These are phyloP conservation scores for Ictidomys tridecemlineatus DNA, from an alignment of 2,113 vertebrate species.

Conservation along the genomic window DNA sequence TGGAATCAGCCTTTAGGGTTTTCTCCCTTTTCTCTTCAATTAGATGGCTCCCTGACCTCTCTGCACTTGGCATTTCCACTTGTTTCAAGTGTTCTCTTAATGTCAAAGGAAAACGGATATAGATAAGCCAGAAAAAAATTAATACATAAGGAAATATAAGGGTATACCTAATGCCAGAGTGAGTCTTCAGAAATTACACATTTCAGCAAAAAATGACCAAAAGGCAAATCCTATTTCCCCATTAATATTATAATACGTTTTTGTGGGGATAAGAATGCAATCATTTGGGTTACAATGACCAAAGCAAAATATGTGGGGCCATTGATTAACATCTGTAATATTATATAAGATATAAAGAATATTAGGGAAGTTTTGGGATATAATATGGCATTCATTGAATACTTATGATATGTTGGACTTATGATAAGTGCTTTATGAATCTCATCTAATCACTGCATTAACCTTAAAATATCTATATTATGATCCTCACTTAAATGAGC, in stretches of 20 bases:
- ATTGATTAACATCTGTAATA: not conserved
- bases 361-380: not conserved
- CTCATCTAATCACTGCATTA: constrained; percentile 17
- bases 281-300: not conserved
- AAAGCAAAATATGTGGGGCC: not conserved
- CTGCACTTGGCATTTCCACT: not conserved
- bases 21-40: not conserved
- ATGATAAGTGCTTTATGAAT: not conserved
- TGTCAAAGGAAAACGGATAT: not conserved
- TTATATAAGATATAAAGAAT: not conserved
- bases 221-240: not conserved
- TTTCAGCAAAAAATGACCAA: not conserved
- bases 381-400: not conserved
- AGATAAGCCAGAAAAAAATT: not conserved
- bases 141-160: not conserved
- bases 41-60: not conserved
- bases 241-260: not conserved
- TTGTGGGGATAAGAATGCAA: not conserved
- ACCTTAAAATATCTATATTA: not conserved
- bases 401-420: not conserved
- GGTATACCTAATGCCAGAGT: not conserved
- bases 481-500: not conserved
- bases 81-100: not conserved
- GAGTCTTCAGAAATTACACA: not conserved
- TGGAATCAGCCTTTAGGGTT: not conserved